Conservation (phyloP, 2,113 vertebrate genomes). For the Gymnobelideus leadbeateri region DNA sequence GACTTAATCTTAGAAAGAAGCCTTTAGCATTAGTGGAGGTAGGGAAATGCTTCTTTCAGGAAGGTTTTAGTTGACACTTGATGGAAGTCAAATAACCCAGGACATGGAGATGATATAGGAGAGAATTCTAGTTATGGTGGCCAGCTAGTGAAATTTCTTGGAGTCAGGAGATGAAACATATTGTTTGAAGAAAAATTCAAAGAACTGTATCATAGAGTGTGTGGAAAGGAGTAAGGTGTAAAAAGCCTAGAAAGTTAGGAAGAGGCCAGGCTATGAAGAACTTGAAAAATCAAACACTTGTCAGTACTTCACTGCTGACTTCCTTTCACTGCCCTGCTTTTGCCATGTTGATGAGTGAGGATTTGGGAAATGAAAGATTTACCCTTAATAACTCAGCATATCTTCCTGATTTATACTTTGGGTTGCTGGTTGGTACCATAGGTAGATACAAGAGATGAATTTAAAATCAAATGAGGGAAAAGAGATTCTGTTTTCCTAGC, state of each 20-base stretch:
- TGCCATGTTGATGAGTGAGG: not conserved
- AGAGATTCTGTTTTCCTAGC: constrained; percentile 16
- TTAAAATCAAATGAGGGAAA: constrained; percentile 12
- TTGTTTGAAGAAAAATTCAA: not conserved
- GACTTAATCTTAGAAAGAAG: not conserved
- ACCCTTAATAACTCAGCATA: not conserved
- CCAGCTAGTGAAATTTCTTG: not conserved
- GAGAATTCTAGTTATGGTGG: not conserved
- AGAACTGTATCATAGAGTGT: not conserved
- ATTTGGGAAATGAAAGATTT: not conserved
- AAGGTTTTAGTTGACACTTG: not conserved
- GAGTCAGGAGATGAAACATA: not conserved
- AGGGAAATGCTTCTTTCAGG: not conserved
- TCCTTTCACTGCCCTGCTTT: not conserved
- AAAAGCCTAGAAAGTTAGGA: not conserved
- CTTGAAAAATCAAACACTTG: not conserved
- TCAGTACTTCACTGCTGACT: not conserved
- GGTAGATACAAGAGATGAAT: constrained; percentile 42
- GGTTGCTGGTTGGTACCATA: constrained; percentile 12
- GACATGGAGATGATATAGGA: not conserved
- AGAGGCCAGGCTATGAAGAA: not conserved
- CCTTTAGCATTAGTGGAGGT: not conserved
- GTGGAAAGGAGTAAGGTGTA: not conserved
- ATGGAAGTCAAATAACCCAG: not conserved
- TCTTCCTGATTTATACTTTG: not conserved